phyloP scores from a whole-genome alignment of 2,888 invertebrate species.

The Torymus tubicola region DNA sequence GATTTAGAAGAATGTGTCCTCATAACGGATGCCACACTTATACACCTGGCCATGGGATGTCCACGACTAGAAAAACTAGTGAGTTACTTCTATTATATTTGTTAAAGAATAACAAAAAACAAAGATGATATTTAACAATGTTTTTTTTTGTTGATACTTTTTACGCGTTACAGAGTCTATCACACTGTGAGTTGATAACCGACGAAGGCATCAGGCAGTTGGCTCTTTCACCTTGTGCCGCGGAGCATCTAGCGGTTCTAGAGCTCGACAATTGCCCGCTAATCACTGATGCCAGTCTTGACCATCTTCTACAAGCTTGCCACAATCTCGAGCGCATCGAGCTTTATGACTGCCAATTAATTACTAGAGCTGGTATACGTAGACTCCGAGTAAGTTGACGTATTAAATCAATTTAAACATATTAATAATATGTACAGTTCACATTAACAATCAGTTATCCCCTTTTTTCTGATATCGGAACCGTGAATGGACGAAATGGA shows the following conservation, averaged over 20 bases:
- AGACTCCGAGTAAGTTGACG: conserved; percentile 88
- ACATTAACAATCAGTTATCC: too few species aligned
- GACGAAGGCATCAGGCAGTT: conserved; percentile 98
- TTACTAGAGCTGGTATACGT: conserved; percentile 97
- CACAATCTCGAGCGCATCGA: conserved; percentile 98
- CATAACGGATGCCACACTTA: conserved; percentile 96
- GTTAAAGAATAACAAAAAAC: not conserved
- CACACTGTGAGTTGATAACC: conserved; percentile 98
- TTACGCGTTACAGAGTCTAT: conserved; percentile 86
- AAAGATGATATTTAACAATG: not conserved
- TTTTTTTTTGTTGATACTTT: not conserved
- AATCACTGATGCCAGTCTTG: conserved; percentile 96
- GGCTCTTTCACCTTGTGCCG: conserved; percentile 94
- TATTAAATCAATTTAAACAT: too few species aligned
- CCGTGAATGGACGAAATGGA: too few species aligned
- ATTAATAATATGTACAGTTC: too few species aligned
- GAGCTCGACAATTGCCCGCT: conserved; percentile 99
- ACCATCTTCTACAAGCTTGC: conserved; percentile 92
- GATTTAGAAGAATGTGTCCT: conserved; percentile 98
- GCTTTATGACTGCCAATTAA: conserved; percentile 99
- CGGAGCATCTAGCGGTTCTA: conserved; percentile 94
- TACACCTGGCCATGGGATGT: conserved; percentile 96
- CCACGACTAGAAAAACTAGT: conserved; percentile 96
- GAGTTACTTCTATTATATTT: conserved; percentile 70
- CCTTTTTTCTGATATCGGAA: too few species aligned